Evolutionary conservation across 2,888 invertebrate genomes (phyloP).

Genomic region (Chymomyza fuscimana): DNA sequence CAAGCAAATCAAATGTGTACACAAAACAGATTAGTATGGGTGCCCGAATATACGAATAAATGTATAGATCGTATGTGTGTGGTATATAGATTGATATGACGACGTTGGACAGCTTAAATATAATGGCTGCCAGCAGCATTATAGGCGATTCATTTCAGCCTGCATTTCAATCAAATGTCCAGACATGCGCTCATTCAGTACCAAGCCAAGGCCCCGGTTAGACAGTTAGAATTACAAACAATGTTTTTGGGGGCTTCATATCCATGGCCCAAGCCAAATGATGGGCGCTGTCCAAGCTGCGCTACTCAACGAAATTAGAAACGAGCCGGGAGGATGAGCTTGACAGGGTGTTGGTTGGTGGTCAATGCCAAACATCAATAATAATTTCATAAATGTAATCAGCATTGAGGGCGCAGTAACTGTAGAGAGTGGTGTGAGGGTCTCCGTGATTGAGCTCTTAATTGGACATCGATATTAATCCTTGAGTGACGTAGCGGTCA

Average conservation of each 20-base stretch:
- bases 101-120: constrained; percentile 55
- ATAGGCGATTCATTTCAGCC: constrained; percentile 28
- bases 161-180: constrained; percentile 62
- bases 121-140: constrained; percentile 73
- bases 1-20: constrained; percentile 75
- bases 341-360: constrained; percentile 40
- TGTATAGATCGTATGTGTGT: constrained; percentile 6
- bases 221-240: not conserved
- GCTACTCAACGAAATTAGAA: constrained; percentile 71
- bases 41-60: constrained; percentile 10
- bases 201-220: not conserved
- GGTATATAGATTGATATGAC: constrained; percentile 6
- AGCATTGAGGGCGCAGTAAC: constrained; percentile 37
- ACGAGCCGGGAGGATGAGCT: constrained; percentile 26
- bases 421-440: not conserved
- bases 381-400: constrained; percentile 74
- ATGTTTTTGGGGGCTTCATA: not conserved
- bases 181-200: constrained; percentile 22
- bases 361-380: constrained; percentile 70
- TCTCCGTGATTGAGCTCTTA: constrained; percentile 72
- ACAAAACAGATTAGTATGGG: constrained; percentile 68
- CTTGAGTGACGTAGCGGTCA: constrained; percentile 34
- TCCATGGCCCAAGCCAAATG: not conserved
- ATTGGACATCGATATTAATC: constrained; percentile 65
- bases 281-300: constrained; percentile 9